Evolutionary conservation across 2,797 vertebrate genomes (phyloP), one percentile per base, ranked within the genome.

Genomic region (Vespertilio murinus): DNA sequence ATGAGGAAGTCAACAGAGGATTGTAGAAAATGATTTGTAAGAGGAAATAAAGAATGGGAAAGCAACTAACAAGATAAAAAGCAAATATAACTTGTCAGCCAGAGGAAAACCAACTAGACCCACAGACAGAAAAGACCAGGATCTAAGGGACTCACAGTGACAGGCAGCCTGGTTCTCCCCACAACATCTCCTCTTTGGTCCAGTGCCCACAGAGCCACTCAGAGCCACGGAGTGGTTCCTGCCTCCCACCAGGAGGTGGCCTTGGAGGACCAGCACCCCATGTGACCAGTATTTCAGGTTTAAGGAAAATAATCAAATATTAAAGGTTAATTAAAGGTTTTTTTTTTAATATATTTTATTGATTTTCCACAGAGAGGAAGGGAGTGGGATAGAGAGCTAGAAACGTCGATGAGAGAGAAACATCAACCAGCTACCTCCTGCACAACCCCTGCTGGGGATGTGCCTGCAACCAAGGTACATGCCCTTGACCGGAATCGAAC

Each of bases 21-120:
- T 80, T 47, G 18, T 87, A 49, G 77, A 86, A 82, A 79, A 49
- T 91, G 42, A 33, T 92, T 78, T 94, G 35, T 95, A 61, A 75
- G 28, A 90, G 45, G 20, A 65, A 93, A 74, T 35, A 5, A 88
- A 90, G 33, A 52, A 23, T 25, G 2, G 16, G 8, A 93, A 67
- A 81, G 28, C 61, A 85, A 52, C 45, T 80, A 25, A 75, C 38
- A 59, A 84, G 14, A 75, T 65, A 1, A 87, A 74, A 87, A 86
- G 47, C 14, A 20, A 67, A 35, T 65, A 18, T 80, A 59, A 59
- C 25, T 56, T 74, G 20, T 82, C 42, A 85, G 8, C 38, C 56
- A 83, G 79, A 59, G 22, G 77, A 64, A 85, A 77, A 42, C 17
- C 40, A 75, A 6, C 11, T 61, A 28, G 11, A 94, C 30, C 49